phyloP scores from a whole-genome alignment of 2,888 invertebrate genomes.

The Cerastis rubricosa region DNA sequence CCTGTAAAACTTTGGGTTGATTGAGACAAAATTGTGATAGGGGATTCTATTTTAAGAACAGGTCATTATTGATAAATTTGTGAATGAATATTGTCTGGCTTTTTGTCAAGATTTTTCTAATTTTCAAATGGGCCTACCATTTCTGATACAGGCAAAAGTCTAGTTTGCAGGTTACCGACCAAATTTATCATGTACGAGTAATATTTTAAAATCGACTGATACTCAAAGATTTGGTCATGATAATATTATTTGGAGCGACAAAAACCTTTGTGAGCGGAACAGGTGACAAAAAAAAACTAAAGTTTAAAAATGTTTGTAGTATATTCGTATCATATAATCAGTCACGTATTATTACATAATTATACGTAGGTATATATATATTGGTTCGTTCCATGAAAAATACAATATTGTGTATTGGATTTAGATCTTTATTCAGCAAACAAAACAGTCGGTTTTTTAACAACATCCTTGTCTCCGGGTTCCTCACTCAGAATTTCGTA shows the following conservation, averaged over 20 bases:
- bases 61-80: not conserved
- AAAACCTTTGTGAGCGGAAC: not conserved
- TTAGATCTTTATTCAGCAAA: not conserved
- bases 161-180: not conserved
- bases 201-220: not conserved
- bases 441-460: not conserved
- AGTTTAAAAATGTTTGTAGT: conserved; percentile 3
- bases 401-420: not conserved
- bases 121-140: too few relatives aligned
- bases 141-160: not conserved
- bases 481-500: too few relatives aligned
- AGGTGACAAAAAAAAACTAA: conserved; percentile 8
- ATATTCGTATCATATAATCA: not conserved
- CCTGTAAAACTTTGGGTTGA: too few relatives aligned
- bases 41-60: not conserved
- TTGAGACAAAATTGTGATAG: too few relatives aligned
- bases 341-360: not conserved
- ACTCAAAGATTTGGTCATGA: not conserved
- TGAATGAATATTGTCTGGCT: not conserved
- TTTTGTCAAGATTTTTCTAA: too few relatives aligned
- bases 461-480: not conserved
- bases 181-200: not conserved
- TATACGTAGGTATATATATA: not conserved
- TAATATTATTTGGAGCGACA: not conserved
- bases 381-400: not conserved